Base-by-base conservation (phyloP, 2,888 invertebrate genomes). In the Acanthosepion esculentum region DNA sequence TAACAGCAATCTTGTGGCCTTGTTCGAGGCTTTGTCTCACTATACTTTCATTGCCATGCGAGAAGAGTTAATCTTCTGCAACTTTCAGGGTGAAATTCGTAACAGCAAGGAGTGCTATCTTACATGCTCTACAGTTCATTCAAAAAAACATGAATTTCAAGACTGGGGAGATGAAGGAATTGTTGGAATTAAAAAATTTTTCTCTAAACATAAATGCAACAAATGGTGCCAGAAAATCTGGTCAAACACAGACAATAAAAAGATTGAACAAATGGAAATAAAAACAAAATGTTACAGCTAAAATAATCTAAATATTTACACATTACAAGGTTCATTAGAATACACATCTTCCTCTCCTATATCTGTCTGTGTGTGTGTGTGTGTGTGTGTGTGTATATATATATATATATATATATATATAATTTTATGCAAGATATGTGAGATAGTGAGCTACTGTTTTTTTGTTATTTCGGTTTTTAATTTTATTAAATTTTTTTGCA, bases 21-120 rank as follows among this genome's bases (percentile, higher is more conserved):
- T 93, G 29, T 48, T 93, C 33, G 93, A 93, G n/a, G 93, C 93
- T 12, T 29, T 93, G 26, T 93, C 93, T 7, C 93, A 93, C n/a
- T 93, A 53, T n/a, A 93, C n/a, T 20, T 93, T 93, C 93, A 53
- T 50, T 4, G 50, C n/a, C n/a, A 50, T 93, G 50, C 50, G 10
- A 15, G 50, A 53, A 48, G 93, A 92, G 20, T 48, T 92, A n/a
- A 41, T 92, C 23, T 50, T 92, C 48, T 92, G 92, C 29, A 50
- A 92, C 26, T 92, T 92, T 29, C 92, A 50, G 29, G 92, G 92
- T 26, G 92, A 92, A 18, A 48, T 50, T 48, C 92, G 92, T 7
- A 50, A 48, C 92, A 92, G 26, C n/a, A 78, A 78, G 23, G 48
- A 48, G 7, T 92, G 92, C 29, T 92, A 50, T 29, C 23, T 92